Conservation (phyloP, 2,113 vertebrate species). For the Bagarius yarrelli region DNA sequence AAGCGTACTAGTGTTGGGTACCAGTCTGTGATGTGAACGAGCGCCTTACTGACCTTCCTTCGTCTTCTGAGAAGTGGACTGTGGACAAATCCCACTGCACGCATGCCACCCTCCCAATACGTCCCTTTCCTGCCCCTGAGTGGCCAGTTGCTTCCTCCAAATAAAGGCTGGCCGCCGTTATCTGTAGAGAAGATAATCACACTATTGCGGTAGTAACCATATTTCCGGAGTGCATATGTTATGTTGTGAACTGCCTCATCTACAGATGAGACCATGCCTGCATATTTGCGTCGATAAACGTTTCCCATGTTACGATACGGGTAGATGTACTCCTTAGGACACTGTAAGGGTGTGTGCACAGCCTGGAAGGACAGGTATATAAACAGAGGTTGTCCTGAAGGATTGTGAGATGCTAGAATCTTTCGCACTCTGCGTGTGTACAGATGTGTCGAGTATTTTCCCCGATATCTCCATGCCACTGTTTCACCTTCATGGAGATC, state of each 20-base stretch:
- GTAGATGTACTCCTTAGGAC: constrained; percentile 88
- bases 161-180: constrained; percentile 93
- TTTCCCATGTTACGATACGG: constrained; percentile 86
- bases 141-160: constrained; percentile 94
- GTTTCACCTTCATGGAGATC: constrained; percentile 92
- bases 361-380: constrained; percentile 96
- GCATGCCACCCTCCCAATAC: constrained; percentile 94
- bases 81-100: constrained; percentile 92
- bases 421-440: constrained; percentile 86
- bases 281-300: constrained; percentile 86
- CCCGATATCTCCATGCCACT: constrained; percentile 85
- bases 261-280: constrained; percentile 94
- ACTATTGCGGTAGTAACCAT: constrained; percentile 92
- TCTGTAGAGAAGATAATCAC: constrained; percentile 93
- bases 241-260: constrained; percentile 93
- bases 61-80: constrained; percentile 87
- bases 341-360: constrained; percentile 91
- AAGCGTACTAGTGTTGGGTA: constrained; percentile 89
- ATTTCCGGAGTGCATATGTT: constrained; percentile 90
- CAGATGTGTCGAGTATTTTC: constrained; percentile 94
- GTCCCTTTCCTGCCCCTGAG: constrained; percentile 94
- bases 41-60: constrained; percentile 79
- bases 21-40: constrained; percentile 97
- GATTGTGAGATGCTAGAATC: constrained; percentile 85
- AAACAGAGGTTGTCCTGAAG: constrained; percentile 82